These are phyloP conservation scores for Micronycteris hirsuta DNA, from an alignment of 2,113 vertebrate species.

Conservation along the genomic window DNA sequence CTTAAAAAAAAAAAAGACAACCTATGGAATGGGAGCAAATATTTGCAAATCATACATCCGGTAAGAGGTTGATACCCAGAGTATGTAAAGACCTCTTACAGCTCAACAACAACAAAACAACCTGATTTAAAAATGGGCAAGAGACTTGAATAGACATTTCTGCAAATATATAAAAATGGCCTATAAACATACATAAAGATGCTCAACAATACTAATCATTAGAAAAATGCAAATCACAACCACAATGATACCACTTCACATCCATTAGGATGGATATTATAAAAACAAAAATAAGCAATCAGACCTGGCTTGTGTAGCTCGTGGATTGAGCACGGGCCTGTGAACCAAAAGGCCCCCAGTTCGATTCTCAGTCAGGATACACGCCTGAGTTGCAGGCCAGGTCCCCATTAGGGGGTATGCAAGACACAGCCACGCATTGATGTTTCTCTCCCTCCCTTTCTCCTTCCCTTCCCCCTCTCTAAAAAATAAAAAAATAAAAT, in stretches of 20 bases:
- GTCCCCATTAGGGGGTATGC: no score
- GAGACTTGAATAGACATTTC: not conserved
- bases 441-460: no score
- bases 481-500: no score
- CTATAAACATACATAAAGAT: not conserved
- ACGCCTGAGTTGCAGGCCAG: no score
- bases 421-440: no score
- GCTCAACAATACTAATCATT: not conserved
- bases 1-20: not conserved
- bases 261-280: not conserved
- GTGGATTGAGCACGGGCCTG: no score
- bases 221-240: not conserved
- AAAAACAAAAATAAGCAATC: no score
- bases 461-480: no score
- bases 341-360: no score
- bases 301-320: no score
- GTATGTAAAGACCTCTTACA: not conserved
- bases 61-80: not conserved
- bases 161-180: not conserved
- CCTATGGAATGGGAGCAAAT: not conserved
- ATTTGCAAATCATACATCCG: not conserved
- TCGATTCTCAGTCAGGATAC: no score
- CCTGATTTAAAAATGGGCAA: not conserved
- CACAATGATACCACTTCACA: not conserved
- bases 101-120: not conserved